These are phyloP conservation scores for Felis chaus DNA, from an alignment of 2,113 vertebrate species.

Conservation along the genomic window DNA sequence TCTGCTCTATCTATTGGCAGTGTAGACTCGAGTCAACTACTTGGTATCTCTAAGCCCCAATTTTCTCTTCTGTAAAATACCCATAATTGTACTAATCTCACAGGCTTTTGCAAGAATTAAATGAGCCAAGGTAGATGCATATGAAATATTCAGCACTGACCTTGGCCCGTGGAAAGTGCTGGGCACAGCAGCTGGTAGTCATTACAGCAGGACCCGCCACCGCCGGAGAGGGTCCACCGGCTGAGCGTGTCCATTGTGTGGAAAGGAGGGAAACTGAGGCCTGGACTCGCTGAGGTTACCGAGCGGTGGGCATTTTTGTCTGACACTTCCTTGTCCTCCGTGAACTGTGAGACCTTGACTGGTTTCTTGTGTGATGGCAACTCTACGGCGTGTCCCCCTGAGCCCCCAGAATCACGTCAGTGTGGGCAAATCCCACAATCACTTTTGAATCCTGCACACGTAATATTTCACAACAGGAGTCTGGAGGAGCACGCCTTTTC, in stretches of 20 bases:
- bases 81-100: background rate
- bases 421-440: background rate
- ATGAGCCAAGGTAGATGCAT: background rate
- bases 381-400: accelerated
- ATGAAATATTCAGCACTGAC: background rate
- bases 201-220: accelerated
- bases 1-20: background rate
- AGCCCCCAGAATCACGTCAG: accelerated
- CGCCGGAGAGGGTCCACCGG: accelerated
- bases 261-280: background rate
- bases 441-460: background rate
- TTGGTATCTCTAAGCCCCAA: background rate
- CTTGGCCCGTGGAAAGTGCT: background rate
- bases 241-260: accelerated
- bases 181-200: background rate
- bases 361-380: too few species aligned
- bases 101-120: slow-evolving; percentile 4
- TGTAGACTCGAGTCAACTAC: background rate
- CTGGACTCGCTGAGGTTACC: background rate
- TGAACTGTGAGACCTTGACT: background rate
- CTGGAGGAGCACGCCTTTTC: background rate
- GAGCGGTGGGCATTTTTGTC: background rate
- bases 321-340: accelerated
- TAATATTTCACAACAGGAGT: background rate
- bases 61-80: slow-evolving; percentile 41